A percentile compares a stretch with the other conserved stretches of the same genome.
Evolutionary conservation across 2,797 vertebrate genomes (phyloP).

Genomic region (Euphonia xanthogaster): DNA sequence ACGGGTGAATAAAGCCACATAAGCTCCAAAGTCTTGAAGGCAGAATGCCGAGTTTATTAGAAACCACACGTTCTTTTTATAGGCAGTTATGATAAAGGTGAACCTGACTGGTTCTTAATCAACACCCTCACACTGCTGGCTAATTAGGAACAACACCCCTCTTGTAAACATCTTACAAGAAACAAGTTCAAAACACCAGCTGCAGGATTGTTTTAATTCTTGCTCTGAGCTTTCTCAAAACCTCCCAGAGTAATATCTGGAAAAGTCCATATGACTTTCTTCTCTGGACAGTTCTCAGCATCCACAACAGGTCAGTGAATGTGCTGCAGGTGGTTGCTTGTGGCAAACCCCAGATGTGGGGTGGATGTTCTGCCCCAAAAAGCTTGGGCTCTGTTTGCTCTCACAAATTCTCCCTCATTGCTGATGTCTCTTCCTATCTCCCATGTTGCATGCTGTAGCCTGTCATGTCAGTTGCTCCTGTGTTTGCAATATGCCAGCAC

Average conservation of each 20-base stretch:
- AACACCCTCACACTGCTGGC: not conserved
- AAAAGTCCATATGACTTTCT: not conserved
- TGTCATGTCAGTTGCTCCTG: not conserved
- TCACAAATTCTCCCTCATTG: not conserved
- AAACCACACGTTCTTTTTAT: not conserved
- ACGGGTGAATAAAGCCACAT: not conserved
- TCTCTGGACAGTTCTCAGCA: not conserved
- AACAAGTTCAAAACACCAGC: not conserved
- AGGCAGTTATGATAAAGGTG: not conserved
- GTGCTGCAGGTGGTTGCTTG: not conserved
- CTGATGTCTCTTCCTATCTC: not conserved
- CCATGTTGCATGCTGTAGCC: not conserved
- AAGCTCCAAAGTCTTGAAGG: not conserved
- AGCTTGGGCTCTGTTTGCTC: not conserved
- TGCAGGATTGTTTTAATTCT: not conserved
- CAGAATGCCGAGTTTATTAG: not conserved
- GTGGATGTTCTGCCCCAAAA: not conserved
- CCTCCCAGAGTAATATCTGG: not conserved
- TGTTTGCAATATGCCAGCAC: not conserved
- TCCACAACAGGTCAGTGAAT: not conserved
- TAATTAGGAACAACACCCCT: not conserved
- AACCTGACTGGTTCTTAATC: not conserved
- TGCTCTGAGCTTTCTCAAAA: not conserved
- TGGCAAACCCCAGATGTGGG: not conserved
- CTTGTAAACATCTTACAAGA: not conserved